These are phyloP conservation scores for Clanis bilineata DNA, from an alignment of 2,888 invertebrate species.

Conservation along the genomic window DNA sequence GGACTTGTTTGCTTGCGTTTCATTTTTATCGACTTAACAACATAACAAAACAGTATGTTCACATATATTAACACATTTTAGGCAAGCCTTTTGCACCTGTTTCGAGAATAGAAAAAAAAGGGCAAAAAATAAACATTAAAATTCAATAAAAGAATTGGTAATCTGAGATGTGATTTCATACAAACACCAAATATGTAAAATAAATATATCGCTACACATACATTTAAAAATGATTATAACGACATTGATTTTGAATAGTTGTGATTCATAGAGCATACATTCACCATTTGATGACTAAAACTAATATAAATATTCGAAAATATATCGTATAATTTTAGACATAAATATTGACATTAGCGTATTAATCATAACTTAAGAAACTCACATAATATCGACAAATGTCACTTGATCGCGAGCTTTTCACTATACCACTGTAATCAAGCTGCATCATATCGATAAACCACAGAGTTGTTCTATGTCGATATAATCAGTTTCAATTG, in stretches of 20 bases:
- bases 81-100: conserved; percentile 6
- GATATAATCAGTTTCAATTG: conserved; percentile 6
- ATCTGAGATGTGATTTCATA: conserved; percentile 20
- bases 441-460: not conserved
- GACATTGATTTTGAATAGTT: not conserved
- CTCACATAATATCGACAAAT: not conserved
- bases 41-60: not conserved
- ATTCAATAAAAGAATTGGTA: conserved; percentile 19
- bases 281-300: no score
- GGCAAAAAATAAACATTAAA: not conserved
- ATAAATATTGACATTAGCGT: no score
- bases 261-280: no score
- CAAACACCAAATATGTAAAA: not conserved
- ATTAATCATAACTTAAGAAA: no score
- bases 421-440: no score
- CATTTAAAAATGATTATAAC: conserved; percentile 12
- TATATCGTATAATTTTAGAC: no score
- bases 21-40: not conserved
- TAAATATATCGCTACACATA: not conserved
- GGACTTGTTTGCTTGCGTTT: not conserved
- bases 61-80: not conserved
- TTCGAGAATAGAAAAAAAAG: not conserved
- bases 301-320: no score
- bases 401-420: no score
- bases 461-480: not conserved